phyloP scores from a whole-genome alignment of 2,797 vertebrate genomes.

The Salarias fasciatus region DNA sequence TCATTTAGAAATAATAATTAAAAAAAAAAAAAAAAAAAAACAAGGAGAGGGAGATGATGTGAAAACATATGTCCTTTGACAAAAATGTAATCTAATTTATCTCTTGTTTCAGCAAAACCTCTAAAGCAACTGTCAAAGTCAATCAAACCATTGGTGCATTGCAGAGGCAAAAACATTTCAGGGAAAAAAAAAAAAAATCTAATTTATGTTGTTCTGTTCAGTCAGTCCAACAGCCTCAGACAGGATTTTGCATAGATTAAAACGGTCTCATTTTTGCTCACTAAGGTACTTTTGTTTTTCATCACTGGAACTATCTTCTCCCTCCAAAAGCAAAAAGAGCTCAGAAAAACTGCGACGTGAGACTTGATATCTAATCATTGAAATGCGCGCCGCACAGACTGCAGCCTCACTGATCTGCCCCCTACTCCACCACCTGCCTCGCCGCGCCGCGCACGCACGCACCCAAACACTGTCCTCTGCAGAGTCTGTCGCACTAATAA shows the following conservation, averaged over 20 bases:
- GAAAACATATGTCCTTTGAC: slow-evolving; percentile 23
- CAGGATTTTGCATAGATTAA: not conserved
- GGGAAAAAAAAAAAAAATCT: too few species aligned
- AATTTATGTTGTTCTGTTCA: slow-evolving; percentile 12
- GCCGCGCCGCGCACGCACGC: slow-evolving; percentile 22
- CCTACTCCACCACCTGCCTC: slow-evolving; percentile 17
- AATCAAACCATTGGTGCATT: slow-evolving; percentile 26
- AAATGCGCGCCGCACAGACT: slow-evolving; percentile 48
- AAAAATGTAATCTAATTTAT: slow-evolving; percentile 36
- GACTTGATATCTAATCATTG: slow-evolving; percentile 48
- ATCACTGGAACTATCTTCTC: not conserved
- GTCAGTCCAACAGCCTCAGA: not conserved
- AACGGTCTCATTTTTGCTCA: not conserved
- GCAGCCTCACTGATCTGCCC: slow-evolving; percentile 45
- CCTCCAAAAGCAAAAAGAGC: slow-evolving; percentile 14
- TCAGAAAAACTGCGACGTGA: slow-evolving; percentile 25
- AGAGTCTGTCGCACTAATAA: slow-evolving; percentile 66
- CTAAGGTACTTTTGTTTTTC: slow-evolving; percentile 3
- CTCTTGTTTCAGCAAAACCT: slow-evolving; percentile 11
- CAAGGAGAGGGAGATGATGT: not conserved
- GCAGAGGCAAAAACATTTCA: slow-evolving; percentile 11
- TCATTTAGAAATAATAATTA: slow-evolving; percentile 23
- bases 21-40: not conserved
- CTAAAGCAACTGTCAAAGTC: slow-evolving; percentile 27
- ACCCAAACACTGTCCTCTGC: slow-evolving; percentile 52